Evolutionary conservation across 1,140 invertebrate genomes (phyloP).

Genomic region (Hyposmocoma kahamanoa): DNA sequence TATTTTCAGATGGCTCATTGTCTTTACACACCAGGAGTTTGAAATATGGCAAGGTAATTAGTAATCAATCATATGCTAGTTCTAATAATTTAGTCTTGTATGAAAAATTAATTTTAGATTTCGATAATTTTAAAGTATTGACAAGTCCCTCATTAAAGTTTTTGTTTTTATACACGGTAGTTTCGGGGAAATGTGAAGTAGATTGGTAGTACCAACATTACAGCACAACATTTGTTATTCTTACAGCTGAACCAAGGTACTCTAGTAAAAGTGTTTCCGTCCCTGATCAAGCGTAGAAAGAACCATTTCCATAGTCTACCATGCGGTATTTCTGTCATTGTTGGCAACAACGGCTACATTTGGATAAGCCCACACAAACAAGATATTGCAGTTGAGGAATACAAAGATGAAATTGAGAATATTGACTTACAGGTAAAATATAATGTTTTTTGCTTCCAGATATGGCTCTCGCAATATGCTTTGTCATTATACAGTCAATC

Average conservation of each 20-base stretch:
- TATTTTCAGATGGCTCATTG: constrained; percentile 92
- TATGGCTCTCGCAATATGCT: too few species aligned
- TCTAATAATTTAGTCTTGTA: too few species aligned
- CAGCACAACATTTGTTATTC: constrained; percentile 4
- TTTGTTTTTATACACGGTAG: too few species aligned
- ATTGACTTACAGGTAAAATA: constrained; percentile 33
- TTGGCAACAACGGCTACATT: constrained; percentile 97
- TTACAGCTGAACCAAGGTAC: constrained; percentile 78
- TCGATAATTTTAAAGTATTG: too few species aligned
- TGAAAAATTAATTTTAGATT: too few species aligned
- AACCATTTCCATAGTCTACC: constrained; percentile 96
- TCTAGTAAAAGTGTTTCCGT: constrained; percentile 92
- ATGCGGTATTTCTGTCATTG: constrained; percentile 92
- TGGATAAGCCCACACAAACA: constrained; percentile 87
- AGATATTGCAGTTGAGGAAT: constrained; percentile 27
- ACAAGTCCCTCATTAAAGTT: too few species aligned
- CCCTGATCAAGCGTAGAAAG: constrained; percentile 94
- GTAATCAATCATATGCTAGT: too few species aligned
- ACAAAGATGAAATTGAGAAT: constrained; percentile 34
- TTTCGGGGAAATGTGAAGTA: too few species aligned
- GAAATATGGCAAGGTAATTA: constrained; percentile 94
- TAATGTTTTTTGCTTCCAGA: not conserved
- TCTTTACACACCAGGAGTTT: constrained; percentile 96
- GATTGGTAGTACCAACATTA: too few species aligned
- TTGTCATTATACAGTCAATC: too few species aligned